Conservation (phyloP, 2,113 vertebrate genomes). For the Columbina picui region DNA sequence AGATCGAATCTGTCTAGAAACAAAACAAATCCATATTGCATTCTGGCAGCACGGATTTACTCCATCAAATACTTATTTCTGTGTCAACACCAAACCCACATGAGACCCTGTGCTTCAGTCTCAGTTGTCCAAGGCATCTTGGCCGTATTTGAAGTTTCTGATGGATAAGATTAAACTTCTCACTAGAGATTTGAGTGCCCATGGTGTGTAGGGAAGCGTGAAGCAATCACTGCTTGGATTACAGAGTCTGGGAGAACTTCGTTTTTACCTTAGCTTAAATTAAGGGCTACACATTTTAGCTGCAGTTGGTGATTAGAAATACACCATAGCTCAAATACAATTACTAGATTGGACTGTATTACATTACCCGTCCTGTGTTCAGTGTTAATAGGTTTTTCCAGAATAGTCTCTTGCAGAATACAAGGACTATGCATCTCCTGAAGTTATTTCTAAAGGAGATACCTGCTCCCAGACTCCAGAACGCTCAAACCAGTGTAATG, state of each 20-base stretch:
- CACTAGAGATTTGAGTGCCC: neutral
- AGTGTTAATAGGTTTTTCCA: neutral
- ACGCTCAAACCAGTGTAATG: rapidly evolving
- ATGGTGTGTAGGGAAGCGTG: rapidly evolving
- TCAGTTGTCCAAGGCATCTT: neutral
- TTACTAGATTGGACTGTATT: neutral
- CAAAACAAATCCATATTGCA: neutral
- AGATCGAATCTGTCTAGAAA: neutral
- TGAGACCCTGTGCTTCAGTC: neutral
- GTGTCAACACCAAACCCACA: neutral
- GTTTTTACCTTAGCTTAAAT: neutral
- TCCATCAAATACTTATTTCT: neutral
- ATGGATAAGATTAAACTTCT: neutral
- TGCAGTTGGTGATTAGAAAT: neutral
- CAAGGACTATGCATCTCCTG: neutral
- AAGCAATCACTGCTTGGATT: neutral
- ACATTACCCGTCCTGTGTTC: neutral
- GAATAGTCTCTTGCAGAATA: too few species aligned
- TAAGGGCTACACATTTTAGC: neutral
- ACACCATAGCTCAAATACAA: too few species aligned
- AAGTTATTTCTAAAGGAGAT: neutral
- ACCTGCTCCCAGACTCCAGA: neutral
- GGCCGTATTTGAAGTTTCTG: neutral
- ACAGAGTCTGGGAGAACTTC: neutral
- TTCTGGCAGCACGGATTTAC: neutral